These are phyloP conservation scores for Doryteuthis pealeii DNA, from an alignment of 1,140 invertebrate species.

Conservation along the genomic window DNA sequence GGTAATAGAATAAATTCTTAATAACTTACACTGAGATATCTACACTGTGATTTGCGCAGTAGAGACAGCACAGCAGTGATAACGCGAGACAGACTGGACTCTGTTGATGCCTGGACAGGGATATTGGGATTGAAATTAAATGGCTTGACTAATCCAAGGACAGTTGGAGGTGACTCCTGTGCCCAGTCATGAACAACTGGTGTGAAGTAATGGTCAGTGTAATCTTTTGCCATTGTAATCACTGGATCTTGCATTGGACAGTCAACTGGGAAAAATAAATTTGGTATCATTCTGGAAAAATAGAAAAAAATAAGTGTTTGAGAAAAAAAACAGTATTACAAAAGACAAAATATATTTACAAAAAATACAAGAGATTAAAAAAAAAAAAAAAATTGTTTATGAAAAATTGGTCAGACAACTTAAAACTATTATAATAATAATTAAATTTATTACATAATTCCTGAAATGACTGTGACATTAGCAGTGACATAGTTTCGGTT, in stretches of 20 bases:
- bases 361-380: not conserved
- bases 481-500: too few species aligned
- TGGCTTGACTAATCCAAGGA: conserved; percentile 55
- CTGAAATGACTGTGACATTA: too few species aligned
- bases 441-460: too few species aligned
- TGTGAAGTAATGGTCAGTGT: conserved; percentile 45
- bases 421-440: too few species aligned
- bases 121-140: conserved; percentile 59
- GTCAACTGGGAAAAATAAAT: conserved; percentile 57
- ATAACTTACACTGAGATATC: conserved; percentile 68
- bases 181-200: conserved; percentile 51
- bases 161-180: conserved; percentile 42
- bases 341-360: conserved; percentile 1
- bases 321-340: conserved; percentile 5
- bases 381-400: too few species aligned
- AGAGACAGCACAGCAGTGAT: conserved; percentile 59
- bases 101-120: conserved; percentile 32
- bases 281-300: conserved; percentile 53
- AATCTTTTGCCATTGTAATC: conserved; percentile 51
- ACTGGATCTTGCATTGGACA: conserved; percentile 59
- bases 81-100: conserved; percentile 63
- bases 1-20: too few species aligned
- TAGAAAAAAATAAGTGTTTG: not conserved
- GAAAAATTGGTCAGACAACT: too few species aligned
- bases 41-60: conserved; percentile 66